Conservation (phyloP, 2,888 invertebrate genomes). For the Drosophila anomelani region DNA sequence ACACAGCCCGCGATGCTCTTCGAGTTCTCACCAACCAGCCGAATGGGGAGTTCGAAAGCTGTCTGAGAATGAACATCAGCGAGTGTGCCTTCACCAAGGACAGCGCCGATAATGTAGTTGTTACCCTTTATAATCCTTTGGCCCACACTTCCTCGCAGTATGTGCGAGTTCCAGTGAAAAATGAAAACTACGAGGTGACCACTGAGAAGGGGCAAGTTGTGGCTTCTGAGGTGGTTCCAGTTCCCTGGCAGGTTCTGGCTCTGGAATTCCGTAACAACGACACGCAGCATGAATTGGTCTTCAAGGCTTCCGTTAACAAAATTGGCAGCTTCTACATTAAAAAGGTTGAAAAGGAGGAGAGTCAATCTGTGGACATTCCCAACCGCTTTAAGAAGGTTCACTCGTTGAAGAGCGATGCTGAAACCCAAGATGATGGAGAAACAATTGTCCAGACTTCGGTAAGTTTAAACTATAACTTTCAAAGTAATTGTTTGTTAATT, state of each 20-base stretch:
- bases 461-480: constrained; percentile 7
- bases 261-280: constrained; percentile 85
- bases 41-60: constrained; percentile 80
- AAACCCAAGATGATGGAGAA: background rate
- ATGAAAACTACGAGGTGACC: constrained; percentile 86
- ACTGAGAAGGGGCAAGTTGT: constrained; percentile 87
- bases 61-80: constrained; percentile 85
- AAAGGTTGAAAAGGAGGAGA: background rate
- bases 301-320: constrained; percentile 86
- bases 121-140: constrained; percentile 93
- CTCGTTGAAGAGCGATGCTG: background rate
- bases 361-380: background rate
- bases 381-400: constrained; percentile 46
- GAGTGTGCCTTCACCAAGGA: constrained; percentile 89
- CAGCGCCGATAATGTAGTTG: constrained; percentile 84
- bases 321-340: constrained; percentile 86
- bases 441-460: constrained; percentile 74
- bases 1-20: constrained; percentile 71
- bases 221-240: constrained; percentile 87
- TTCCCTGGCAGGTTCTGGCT: constrained; percentile 86
- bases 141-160: constrained; percentile 87
- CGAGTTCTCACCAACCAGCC: constrained; percentile 69
- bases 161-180: constrained; percentile 87
- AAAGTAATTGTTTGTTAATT: background rate
- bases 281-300: constrained; percentile 89